Evolutionary conservation across 2,113 vertebrate species (phyloP).

Genomic region (Pelecanus crispus): DNA sequence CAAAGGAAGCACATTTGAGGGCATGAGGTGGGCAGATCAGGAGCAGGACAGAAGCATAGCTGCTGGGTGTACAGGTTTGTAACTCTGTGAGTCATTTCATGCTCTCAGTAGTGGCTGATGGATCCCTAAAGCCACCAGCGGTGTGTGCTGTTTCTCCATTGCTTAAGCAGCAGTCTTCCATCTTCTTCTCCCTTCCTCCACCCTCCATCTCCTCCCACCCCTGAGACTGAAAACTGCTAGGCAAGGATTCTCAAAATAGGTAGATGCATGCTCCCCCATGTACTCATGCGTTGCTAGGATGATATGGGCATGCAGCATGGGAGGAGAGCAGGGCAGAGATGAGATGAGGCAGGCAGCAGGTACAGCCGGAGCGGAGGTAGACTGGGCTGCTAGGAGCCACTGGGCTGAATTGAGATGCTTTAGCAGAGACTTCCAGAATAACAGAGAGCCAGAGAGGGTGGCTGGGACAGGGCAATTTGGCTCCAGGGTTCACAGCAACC

Average conservation of each 20-base stretch:
- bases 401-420: background rate
- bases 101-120: background rate
- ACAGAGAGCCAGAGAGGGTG: background rate
- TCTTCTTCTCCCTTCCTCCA: background rate
- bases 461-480: background rate
- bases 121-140: background rate
- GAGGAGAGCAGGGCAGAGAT: background rate
- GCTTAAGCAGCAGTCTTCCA: background rate
- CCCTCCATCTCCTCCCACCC: background rate
- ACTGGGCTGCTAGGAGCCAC: background rate
- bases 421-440: background rate
- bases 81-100: background rate
- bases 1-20: background rate
- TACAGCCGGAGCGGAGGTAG: background rate
- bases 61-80: background rate
- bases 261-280: rapidly evolving
- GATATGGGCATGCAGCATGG: background rate
- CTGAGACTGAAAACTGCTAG: background rate
- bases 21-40: background rate
- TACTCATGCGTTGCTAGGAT: background rate
- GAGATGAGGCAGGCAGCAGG: background rate
- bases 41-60: background rate
- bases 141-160: background rate
- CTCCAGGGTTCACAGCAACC: background rate
- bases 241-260: background rate